Conservation (phyloP, 2,888 invertebrate genomes). For the Himalopsyche japonica region DNA sequence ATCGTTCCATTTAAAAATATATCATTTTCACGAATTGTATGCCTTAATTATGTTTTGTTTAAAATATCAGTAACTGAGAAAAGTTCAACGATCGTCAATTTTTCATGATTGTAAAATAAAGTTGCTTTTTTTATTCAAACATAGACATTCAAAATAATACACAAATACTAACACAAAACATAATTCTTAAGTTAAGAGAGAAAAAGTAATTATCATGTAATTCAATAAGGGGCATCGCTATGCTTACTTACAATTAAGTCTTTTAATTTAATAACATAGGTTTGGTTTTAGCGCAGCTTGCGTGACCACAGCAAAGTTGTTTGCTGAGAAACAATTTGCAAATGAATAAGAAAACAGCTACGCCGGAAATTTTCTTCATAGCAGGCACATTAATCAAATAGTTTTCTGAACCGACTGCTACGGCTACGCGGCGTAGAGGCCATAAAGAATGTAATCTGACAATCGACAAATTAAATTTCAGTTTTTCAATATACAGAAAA, state of each 20-base stretch:
- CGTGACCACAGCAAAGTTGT: neutral
- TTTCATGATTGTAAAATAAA: no score
- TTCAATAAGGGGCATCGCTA: neutral
- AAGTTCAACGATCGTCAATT: no score
- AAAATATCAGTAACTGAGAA: no score
- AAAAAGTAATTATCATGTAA: neutral
- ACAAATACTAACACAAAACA: no score
- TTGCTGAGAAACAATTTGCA: neutral
- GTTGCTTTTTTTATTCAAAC: no score
- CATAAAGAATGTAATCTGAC: neutral
- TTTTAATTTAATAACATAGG: neutral
- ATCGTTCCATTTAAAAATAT: no score
- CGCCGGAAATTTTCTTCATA: neutral
- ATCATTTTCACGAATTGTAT: no score
- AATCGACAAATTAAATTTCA: neutral
- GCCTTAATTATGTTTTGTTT: no score
- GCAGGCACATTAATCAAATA: neutral
- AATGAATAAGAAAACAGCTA: neutral
- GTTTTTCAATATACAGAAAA: neutral
- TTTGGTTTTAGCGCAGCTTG: neutral
- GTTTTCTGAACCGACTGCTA: neutral
- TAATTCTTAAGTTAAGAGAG: neutral
- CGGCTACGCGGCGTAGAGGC: neutral
- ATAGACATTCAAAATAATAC: no score
- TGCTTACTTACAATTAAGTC: neutral